Percentiles rank a stretch among this genome's conserved stretches.
These are phyloP conservation scores for Poeciliopsis infans DNA, from an alignment of 2,797 vertebrate genomes.

Conservation along the genomic window DNA sequence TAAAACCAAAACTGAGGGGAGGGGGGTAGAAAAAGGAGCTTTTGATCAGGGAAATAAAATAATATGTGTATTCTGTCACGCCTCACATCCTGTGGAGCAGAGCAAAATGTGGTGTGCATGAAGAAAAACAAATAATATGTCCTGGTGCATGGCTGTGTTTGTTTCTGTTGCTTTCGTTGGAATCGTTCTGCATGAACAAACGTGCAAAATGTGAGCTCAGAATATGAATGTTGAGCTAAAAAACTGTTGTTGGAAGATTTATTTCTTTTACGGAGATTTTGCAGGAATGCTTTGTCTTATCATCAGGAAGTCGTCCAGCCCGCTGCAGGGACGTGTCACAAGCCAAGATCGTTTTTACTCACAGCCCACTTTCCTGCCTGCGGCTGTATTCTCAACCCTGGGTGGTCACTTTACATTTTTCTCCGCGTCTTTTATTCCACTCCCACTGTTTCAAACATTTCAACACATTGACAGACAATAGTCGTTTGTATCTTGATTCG, in stretches of 20 bases:
- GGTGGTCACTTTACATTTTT: slow-evolving; percentile 73
- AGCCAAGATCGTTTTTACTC: slow-evolving; percentile 52
- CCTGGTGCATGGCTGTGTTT: slow-evolving; percentile 72
- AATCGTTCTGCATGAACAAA: slow-evolving; percentile 44
- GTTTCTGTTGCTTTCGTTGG: slow-evolving; percentile 76
- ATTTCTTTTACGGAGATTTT: slow-evolving; percentile 66
- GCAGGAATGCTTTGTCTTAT: slow-evolving; percentile 72
- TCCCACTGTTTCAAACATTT: slow-evolving; percentile 39
- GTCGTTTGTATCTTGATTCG: slow-evolving; percentile 37
- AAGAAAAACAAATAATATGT: slow-evolving; percentile 81
- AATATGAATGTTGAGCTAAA: slow-evolving; percentile 49
- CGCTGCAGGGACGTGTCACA: slow-evolving; percentile 62
- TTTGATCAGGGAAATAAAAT: slow-evolving; percentile 79
- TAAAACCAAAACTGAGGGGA: slow-evolving; percentile 45
- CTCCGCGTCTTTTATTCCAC: slow-evolving; percentile 27
- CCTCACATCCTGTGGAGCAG: slow-evolving; percentile 66
- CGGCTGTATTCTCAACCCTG: slow-evolving; percentile 62
- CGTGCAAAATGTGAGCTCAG: slow-evolving; percentile 64
- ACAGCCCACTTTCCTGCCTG: slow-evolving; percentile 47
- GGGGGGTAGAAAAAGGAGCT: slow-evolving; percentile 11
- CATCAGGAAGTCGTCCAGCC: slow-evolving; percentile 71
- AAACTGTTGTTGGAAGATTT: slow-evolving; percentile 63
- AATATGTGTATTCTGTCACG: slow-evolving; percentile 76
- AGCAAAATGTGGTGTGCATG: slow-evolving; percentile 64
- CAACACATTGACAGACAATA: slow-evolving; percentile 21